Evolutionary conservation across 1,140 invertebrate species (phyloP).

Genomic region (Penaeus vannamei): DNA sequence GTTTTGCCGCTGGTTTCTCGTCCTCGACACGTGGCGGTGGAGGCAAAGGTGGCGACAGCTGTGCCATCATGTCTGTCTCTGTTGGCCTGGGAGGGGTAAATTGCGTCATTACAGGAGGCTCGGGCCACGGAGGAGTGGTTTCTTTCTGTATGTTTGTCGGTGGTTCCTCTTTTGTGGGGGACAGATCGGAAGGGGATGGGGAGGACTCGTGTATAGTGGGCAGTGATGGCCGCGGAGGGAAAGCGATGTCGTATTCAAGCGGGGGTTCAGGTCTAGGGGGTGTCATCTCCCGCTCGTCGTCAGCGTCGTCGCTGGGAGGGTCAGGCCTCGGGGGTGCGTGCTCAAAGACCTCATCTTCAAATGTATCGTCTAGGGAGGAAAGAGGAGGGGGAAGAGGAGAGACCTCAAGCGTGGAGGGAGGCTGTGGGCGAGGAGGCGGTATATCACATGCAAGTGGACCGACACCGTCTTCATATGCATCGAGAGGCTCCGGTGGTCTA

Average conservation of each 20-base stretch:
- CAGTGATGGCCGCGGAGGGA: constrained; percentile 41
- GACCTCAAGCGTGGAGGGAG: neutral
- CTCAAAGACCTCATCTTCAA: neutral
- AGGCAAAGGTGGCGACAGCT: neutral
- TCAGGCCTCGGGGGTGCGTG: constrained; percentile 50
- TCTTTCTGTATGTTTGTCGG: constrained; percentile 19
- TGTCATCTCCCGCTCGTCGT: constrained; percentile 55
- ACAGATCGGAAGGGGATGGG: constrained; percentile 31
- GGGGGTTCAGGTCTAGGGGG: constrained; percentile 54
- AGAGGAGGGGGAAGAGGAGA: constrained; percentile 34
- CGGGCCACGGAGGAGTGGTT: constrained; percentile 25
- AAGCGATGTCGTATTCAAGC: constrained; percentile 38
- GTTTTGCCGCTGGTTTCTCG: neutral
- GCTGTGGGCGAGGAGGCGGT: too few relatives aligned
- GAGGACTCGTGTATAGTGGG: constrained; percentile 56
- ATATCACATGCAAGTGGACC: too few relatives aligned
- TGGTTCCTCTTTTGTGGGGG: neutral
- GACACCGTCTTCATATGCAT: neutral
- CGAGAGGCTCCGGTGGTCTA: neutral
- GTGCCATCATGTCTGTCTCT: constrained; percentile 25
- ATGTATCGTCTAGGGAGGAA: neutral
- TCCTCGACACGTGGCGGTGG: neutral
- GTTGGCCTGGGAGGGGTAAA: constrained; percentile 62
- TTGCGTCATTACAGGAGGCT: constrained; percentile 32
- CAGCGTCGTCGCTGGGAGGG: constrained; percentile 58